These are phyloP conservation scores for Hemistola chrysoprasaria DNA, from an alignment of 2,888 invertebrate genomes.

Conservation along the genomic window DNA sequence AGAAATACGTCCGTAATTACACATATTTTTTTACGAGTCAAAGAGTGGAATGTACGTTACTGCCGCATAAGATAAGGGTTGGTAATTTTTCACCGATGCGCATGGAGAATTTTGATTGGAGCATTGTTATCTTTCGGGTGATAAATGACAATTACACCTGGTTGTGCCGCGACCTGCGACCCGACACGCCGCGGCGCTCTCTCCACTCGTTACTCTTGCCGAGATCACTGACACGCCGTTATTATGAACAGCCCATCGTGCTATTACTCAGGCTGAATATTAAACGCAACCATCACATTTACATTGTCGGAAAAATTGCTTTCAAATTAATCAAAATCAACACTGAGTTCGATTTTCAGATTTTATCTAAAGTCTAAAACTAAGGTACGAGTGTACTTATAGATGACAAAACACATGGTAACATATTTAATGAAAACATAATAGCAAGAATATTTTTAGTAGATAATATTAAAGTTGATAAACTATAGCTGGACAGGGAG, in stretches of 20 bases:
- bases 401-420: too few species aligned
- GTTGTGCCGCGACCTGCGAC: conserved; percentile 25
- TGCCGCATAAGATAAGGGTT: conserved; percentile 29
- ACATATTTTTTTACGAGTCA: conserved; percentile 41
- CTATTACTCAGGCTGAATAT: conserved; percentile 32
- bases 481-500: conserved; percentile 36
- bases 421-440: too few species aligned
- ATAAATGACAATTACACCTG: conserved; percentile 41
- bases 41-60: conserved; percentile 29
- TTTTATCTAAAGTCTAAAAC: too few species aligned
- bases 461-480: conserved; percentile 23
- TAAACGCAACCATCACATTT: conserved; percentile 25
- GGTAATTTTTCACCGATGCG: conserved; percentile 34
- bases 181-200: conserved; percentile 13
- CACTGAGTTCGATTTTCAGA: not conserved
- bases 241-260: conserved; percentile 31
- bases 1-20: conserved; percentile 48
- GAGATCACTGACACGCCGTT: conserved; percentile 31
- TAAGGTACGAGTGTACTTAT: too few species aligned
- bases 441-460: conserved; percentile 10
- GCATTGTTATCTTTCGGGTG: conserved; percentile 40
- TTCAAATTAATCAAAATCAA: conserved; percentile 4
- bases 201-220: conserved; percentile 31
- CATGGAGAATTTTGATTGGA: conserved; percentile 35
- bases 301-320: conserved; percentile 10